Evolutionary conservation across 2,888 invertebrate species (phyloP), one percentile per base, ranked within the genome.

Genomic region (Nomada hirtipes): DNA sequence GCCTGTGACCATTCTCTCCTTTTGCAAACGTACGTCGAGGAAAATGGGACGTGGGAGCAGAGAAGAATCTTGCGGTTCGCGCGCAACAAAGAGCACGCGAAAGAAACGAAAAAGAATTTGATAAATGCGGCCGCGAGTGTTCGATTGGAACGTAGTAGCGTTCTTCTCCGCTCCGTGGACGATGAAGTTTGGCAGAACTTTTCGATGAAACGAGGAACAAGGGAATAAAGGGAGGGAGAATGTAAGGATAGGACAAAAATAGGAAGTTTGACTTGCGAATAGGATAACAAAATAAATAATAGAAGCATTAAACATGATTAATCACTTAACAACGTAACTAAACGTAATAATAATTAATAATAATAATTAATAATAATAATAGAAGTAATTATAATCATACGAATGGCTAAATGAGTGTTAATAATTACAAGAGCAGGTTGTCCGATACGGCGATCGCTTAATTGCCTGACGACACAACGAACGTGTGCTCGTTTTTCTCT

Each of bases 261-360:
- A 79, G 82, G 84, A 87, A 79, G 77, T 75, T 80, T 83, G 85
- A 84, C 82, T 85, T 84, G 84, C 86, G 86, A 91, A 90, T 88
- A 87, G 92, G 91, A 93, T 93, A 93, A 93, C 93, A 93, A 93
- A 93, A 93, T 93, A 93, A 93, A 93, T 93, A 93, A 93, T 93
- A 93, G 92, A 93, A 93, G 93, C 92, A 91, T 93, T 92, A 92
- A 93, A 93, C 92, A 92, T 92, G 92, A 93, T 92, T 93, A 93
- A 93, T 93, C 81, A 92, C 92, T 93, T 93, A 92, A 93, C 92
- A 93, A 93, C 91, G 89, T 91, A 93, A 93, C 91, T 93, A 92
- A 89, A 82, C 91, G 89, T 91, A 91, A 91, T 91, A 90, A 90
- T 90, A 76, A 89, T 78, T 90, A 88, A 88, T 91, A 88, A 88